Evolutionary conservation across 2,888 invertebrate genomes (phyloP).

Genomic region (Stenoptilia bipunctidactyla): DNA sequence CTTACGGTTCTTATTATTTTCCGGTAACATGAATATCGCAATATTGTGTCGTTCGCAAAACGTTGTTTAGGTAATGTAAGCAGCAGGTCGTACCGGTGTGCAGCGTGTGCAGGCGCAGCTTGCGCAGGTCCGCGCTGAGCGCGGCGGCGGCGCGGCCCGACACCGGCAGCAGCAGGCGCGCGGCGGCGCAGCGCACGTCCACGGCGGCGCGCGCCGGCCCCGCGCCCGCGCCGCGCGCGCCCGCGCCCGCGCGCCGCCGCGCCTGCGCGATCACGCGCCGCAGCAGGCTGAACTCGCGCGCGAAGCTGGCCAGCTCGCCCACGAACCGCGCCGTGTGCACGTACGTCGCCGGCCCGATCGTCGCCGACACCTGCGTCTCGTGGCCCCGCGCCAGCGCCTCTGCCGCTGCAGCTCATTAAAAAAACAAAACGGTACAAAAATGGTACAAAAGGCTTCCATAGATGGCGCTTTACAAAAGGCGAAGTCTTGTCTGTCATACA

Average conservation of each 20-base stretch:
- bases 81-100: too few species aligned
- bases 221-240: constrained; percentile 23
- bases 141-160: constrained; percentile 83
- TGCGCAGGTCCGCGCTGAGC: constrained; percentile 85
- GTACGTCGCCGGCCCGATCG: constrained; percentile 93
- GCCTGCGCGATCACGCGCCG: constrained; percentile 83
- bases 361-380: constrained; percentile 80
- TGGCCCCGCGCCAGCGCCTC: constrained; percentile 25
- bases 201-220: constrained; percentile 73
- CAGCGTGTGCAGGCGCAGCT: constrained; percentile 49
- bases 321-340: constrained; percentile 95
- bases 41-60: too few species aligned
- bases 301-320: constrained; percentile 88
- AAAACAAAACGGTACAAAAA: too few species aligned
- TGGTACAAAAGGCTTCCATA: too few species aligned
- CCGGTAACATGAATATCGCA: too few species aligned
- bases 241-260: constrained; percentile 59
- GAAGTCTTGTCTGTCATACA: too few species aligned
- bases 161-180: constrained; percentile 89
- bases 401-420: too few species aligned
- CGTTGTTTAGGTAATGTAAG: too few species aligned
- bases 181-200: constrained; percentile 64
- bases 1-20: too few species aligned
- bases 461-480: too few species aligned
- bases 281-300: constrained; percentile 85